Evolutionary conservation across 2,113 vertebrate species (phyloP), one percentile per base, ranked within the genome.

Genomic region (Hippocampus zosterae): DNA sequence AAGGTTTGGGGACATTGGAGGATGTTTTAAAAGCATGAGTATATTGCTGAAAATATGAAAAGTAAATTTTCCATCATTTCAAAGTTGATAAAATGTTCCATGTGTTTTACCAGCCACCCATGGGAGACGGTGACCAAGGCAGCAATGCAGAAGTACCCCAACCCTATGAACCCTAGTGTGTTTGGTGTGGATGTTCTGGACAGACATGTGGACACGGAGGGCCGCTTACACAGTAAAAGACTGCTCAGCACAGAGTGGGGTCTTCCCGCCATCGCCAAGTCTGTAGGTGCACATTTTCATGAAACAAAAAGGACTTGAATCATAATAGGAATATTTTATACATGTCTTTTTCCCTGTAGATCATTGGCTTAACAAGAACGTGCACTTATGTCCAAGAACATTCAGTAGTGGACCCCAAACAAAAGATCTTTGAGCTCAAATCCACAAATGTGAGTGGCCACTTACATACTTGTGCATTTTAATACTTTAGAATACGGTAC

Each of bases 191-290:
- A 99, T 10, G 97, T 99, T 3, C 81, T 99, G 85, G 89, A 94
- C 86, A 91, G 97, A 72, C 87, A 83, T 0, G 64, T 99, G 48
- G 97, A 99, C 71, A 29, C 74, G 1, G 81, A 88, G 0, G 97
- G 97, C 33, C 94, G 96, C 68, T 71, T 99, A 83, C 96, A 96
- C 90, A 98, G 97, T 87, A 94, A 93, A 76, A 81, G 97, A 0
- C 92, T 99, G 3, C 97, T 99, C 67, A 99, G 97, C 83, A 97
- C 97, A 0, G 97, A 99, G 61, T 99, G 97, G 97, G 97, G 97
- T 0, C 94, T 99, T 40, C 97, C 97, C 0, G 88, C 93, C 66
- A 92, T 99, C 10, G 97, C 97, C 61, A 97, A 95, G 81, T 94
- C 95, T 15, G 97, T 99, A 85, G 70, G 94, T 91, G 50, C 27